phyloP scores from a whole-genome alignment of 2,888 invertebrate species.

The Hyles lineata region DNA sequence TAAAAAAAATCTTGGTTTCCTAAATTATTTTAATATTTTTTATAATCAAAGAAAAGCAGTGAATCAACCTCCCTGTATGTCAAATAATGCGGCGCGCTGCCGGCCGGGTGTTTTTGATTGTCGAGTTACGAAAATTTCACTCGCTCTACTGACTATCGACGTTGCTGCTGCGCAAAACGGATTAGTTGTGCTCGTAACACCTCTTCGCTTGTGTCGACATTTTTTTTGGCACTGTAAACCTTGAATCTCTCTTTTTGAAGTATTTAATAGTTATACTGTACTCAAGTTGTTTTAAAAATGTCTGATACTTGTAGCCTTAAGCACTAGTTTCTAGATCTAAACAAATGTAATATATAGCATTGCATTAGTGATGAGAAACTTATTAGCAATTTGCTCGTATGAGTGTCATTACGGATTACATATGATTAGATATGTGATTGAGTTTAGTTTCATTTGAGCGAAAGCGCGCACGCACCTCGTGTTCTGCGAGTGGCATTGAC shows the following conservation, averaged over 20 bases:
- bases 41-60: not conserved
- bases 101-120: constrained; percentile 51
- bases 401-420: constrained; percentile 23
- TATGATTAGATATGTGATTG: constrained; percentile 31
- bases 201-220: constrained; percentile 40
- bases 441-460: constrained; percentile 34
- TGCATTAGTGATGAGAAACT: not conserved
- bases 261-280: too few species aligned
- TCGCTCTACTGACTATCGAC: constrained; percentile 72
- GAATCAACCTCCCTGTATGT: not conserved
- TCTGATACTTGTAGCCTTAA: not conserved
- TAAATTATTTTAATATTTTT: too few species aligned
- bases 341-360: not conserved
- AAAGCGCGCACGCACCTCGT: constrained; percentile 38
- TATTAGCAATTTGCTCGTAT: not conserved
- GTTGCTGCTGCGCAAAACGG: constrained; percentile 62
- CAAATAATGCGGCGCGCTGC: constrained; percentile 21
- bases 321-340: too few species aligned
- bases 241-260: not conserved
- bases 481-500: constrained; percentile 41
- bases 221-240: not conserved
- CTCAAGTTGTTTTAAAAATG: too few species aligned
- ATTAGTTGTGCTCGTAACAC: constrained; percentile 64
- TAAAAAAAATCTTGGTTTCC: too few species aligned
- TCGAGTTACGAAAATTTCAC: constrained; percentile 67